Evolutionary conservation across 2,113 vertebrate species (phyloP), one percentile per base, ranked within the genome.

Genomic region (Lophotis ruficrista): DNA sequence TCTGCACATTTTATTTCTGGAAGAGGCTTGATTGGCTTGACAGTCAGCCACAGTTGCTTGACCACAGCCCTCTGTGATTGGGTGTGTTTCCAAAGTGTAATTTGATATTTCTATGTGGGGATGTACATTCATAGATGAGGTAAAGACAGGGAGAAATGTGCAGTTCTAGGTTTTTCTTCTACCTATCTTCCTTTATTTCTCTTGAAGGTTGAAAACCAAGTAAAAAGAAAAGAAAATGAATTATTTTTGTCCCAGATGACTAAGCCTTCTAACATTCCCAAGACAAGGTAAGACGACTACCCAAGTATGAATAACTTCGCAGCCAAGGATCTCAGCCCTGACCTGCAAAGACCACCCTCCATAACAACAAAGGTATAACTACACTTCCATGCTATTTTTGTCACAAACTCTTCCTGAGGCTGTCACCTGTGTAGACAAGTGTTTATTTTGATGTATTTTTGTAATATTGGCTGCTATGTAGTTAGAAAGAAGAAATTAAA

Each of bases 401-500:
- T 68, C 93, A 87, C 7, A 6, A 65, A 90, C 58, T 82, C 72
- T 89, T 94, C 83, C 5, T 2, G 48, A 95, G 72, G 30, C 61
- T 94, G 81, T 90, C 90, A 93, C 88, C 61, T 89, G 35, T 50
- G 76, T 80, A 94, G 72, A 87, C 2, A 72, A 64, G 83, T 95
- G 65, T 89, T 96, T 97, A 96, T 96, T 96, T 92, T 93, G 78
- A 93, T 69, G 43, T 90, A 87, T 82, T 94, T 96, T 84, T 87
- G 65, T 95, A 83, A 91, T 94, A 86, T 81, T 88, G 18, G 75
- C 35, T 94, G 27, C 60, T 72, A 68, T 84, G 78, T 76, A 90
- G 81, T 25, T 86, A 50, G 64, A 89, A 95, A 88, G 73, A 64
- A 77, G 11, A 85, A 90, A 75, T 14, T 43, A 21, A 62, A 19